These are phyloP conservation scores for Tenodera sinensis DNA, from an alignment of 2,888 invertebrate species.

Conservation along the genomic window DNA sequence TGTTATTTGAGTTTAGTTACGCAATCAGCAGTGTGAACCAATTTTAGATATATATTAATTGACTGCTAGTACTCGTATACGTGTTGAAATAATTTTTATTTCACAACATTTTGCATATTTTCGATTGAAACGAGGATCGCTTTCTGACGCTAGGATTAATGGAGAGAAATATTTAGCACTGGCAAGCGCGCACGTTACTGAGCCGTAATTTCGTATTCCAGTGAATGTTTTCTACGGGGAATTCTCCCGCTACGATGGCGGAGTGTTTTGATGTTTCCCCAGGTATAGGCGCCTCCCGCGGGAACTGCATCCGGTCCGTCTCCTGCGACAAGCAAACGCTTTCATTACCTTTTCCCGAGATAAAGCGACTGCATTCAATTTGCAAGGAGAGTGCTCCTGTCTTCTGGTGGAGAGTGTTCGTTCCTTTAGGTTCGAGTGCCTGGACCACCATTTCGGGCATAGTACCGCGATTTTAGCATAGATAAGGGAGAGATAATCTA, in stretches of 20 bases:
- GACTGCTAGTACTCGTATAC: too few relatives aligned
- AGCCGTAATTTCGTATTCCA: not conserved
- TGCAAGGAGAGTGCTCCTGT: not conserved
- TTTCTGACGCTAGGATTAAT: not conserved
- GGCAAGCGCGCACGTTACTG: not conserved
- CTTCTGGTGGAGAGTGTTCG: not conserved
- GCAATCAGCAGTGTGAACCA: too few relatives aligned
- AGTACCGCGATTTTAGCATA: not conserved
- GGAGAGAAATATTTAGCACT: not conserved
- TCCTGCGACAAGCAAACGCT: not conserved
- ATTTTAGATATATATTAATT: too few relatives aligned
- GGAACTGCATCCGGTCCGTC: not conserved
- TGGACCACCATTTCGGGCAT: not conserved
- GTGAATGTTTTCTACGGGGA: not conserved
- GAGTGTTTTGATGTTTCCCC: not conserved
- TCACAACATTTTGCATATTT: not conserved
- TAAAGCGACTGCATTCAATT: not conserved
- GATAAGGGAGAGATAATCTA: too few relatives aligned
- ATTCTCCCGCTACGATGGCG: not conserved
- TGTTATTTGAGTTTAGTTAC: too few relatives aligned
- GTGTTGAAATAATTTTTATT: too few relatives aligned
- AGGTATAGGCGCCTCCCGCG: not conserved
- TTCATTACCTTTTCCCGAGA: not conserved
- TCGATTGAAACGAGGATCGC: not conserved
- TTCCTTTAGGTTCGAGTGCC: not conserved